Base-by-base conservation (phyloP, 2,888 invertebrate genomes). In the Andrena marginata region DNA sequence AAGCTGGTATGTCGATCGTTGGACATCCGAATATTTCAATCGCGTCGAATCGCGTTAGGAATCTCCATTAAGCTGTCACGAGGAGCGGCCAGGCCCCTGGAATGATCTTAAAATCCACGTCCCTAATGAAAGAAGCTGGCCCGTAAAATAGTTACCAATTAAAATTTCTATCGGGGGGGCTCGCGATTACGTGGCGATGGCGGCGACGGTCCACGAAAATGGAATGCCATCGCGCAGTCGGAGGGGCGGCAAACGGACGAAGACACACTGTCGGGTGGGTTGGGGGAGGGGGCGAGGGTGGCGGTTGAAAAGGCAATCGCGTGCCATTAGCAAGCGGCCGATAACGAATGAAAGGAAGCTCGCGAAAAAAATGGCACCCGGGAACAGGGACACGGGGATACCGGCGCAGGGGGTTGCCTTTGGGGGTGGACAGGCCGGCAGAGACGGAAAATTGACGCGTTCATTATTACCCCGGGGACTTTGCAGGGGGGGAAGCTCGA, bases 281-380 rank as follows among this genome's bases (percentile, higher is more conserved):
- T 16, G 54, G 35, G 20, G 76, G 65, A 13, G 8, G 76, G 62
- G 20, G 8, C n/a, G 59, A n/a, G 29, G 62, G 29, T 23, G 77
- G 64, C 72, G 72, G 75, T 56, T 59, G 79, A 68, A 81, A 85
- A 89, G 89, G 90, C 90, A 90, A 91, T 91, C 90, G 89, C 80
- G 85, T 86, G 89, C 91, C 91, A 91, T 91, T 91, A 90, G 88
- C 84, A 88, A 89, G 73, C 89, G 80, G 62, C 89, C 89, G 89
- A 89, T 89, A 89, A 89, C 89, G 89, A 89, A 85, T 85, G 89
- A 89, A 89, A 89, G 89, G 87, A 87, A 69, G 74, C 64, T 49
- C 54, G 81, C 56, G 82, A 76, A 82, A 87, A 86, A 85, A 87
- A 82, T 87, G 87, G 60, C 84, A 82, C 86, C 42, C 64, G 69